Evolutionary conservation across 1,140 invertebrate genomes (phyloP), one percentile per base, ranked within the genome.

Genomic region (Aricia agestis): DNA sequence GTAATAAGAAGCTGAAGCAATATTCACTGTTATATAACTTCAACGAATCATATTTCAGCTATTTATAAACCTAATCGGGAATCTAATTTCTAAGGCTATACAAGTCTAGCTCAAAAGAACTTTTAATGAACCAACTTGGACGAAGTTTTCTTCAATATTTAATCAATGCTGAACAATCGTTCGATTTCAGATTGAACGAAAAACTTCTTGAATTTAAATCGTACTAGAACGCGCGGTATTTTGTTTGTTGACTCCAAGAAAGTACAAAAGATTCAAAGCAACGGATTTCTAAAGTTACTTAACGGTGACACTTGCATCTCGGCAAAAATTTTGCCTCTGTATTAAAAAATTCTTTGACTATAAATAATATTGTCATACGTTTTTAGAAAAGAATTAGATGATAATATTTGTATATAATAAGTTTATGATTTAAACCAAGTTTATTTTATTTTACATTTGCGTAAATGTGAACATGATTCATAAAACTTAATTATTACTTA

Each of bases 81-180:
- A 52, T 52, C 45, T 3, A 13, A 52, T 52, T 42, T 52, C 45
- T 52, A 52, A 52, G 45, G 45, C 45, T 15, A 52, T 52, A 52
- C 13, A 15, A 52, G 45, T 52, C 45, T 52, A 52, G 45, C 45
- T 52, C 45, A 52, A 52, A 52, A 52, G 45, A 52, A 52, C 6
- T 52, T 52, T 52, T 52, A 52, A 52, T 52, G 45, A 52, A 52
- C 45, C 7, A 52, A 52, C 45, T 52, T 52, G 45, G 13, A 52
- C 45, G 45, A 15, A 52, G 45, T 52, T 52, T 52, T 52, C 45
- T 52, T 52, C 45, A 52, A 52, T 52, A 52, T 52, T 52, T 52
- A 52, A 52, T 11, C 45, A 52, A 52, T 52, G 45, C 4, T 52
- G 10, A 52, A 52, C 45, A 52, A 52, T 52, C 45, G 45, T 52